A percentile compares a stretch with the other conserved stretches of the same genome.
Conservation (phyloP, 1,140 invertebrate species). For the Mylabris phalerata region DNA sequence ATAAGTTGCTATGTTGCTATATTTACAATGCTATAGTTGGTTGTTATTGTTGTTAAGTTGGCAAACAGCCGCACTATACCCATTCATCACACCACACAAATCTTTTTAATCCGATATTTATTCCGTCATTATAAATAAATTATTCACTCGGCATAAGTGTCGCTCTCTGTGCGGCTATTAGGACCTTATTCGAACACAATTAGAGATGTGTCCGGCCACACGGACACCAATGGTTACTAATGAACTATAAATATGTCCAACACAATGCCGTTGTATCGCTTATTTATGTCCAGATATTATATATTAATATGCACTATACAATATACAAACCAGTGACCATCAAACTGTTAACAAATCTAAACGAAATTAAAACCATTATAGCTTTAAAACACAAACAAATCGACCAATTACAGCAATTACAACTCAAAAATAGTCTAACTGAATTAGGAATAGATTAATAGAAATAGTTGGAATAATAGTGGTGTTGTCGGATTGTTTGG, state of each 20-base stretch:
- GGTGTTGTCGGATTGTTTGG: conserved; percentile 4
- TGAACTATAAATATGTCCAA: conserved; percentile 40
- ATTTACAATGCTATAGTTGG: too few relatives aligned
- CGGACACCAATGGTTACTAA: conserved; percentile 34
- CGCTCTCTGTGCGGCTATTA: conserved; percentile 36
- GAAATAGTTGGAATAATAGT: neutral
- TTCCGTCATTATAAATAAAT: conserved; percentile 42
- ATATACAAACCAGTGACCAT: conserved; percentile 3
- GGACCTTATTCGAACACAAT: conserved; percentile 40
- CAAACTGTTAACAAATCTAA: conserved; percentile 4
- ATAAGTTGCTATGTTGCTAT: too few relatives aligned
- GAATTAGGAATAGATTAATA: neutral
- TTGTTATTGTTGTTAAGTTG: too few relatives aligned
- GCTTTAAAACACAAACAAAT: neutral
- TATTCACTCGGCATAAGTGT: conserved; percentile 34
- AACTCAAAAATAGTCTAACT: neutral
- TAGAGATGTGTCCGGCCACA: conserved; percentile 39
- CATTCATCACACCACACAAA: conserved; percentile 42
- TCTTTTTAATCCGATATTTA: conserved; percentile 42
- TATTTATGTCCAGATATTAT: conserved; percentile 37
- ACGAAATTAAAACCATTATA: neutral
- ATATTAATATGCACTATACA: conserved; percentile 35
- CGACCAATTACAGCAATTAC: neutral
- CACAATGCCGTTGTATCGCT: conserved; percentile 37
- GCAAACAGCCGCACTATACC: neutral